phyloP scores from a whole-genome alignment of 2,888 invertebrate genomes.

The Epirrita christyi region DNA sequence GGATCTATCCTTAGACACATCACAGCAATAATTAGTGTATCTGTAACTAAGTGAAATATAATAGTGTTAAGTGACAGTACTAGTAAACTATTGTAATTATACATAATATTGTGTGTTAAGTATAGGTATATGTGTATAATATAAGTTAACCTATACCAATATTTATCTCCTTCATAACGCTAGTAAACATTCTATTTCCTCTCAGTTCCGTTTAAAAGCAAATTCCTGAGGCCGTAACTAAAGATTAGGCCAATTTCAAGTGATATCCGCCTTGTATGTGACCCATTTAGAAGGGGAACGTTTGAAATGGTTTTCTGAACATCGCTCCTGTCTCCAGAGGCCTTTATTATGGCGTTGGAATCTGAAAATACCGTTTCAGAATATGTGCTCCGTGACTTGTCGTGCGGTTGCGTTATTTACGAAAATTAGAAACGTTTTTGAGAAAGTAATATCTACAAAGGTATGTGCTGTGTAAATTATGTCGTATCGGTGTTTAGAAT shows the following conservation, averaged over 20 bases:
- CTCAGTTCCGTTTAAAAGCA: constrained; percentile 48
- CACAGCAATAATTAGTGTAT: no score
- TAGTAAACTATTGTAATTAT: no score
- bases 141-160: constrained; percentile 1
- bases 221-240: constrained; percentile 64
- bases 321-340: constrained; percentile 53
- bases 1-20: no score
- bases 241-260: constrained; percentile 69
- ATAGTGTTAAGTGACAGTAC: no score
- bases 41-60: no score
- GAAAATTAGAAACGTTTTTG: constrained; percentile 31
- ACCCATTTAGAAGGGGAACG: constrained; percentile 60
- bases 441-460: constrained; percentile 1
- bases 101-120: no score
- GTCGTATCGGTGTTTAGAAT: no score
- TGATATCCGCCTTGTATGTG: constrained; percentile 60
- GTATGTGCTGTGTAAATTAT: not conserved
- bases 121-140: not conserved
- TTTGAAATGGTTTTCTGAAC: constrained; percentile 66
- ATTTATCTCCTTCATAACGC: constrained; percentile 17
- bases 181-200: constrained; percentile 33
- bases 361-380: constrained; percentile 41
- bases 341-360: constrained; percentile 46
- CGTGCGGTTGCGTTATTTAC: constrained; percentile 28
- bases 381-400: constrained; percentile 36